phyloP scores from a whole-genome alignment of 2,113 vertebrate species.

The Grammomys dolichurus region DNA sequence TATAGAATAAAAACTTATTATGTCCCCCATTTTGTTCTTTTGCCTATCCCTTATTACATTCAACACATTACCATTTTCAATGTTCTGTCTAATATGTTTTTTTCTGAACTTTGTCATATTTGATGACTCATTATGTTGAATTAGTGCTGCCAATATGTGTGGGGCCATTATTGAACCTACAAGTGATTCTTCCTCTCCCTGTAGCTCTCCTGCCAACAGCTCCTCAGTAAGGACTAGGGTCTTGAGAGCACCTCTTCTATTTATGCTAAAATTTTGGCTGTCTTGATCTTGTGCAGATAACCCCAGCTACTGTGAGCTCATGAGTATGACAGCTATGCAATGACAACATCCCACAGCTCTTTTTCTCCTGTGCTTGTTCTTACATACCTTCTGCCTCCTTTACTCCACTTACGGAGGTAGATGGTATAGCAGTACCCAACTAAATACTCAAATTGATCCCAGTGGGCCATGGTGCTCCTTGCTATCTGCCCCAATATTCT shows the following conservation, averaged over 20 bases:
- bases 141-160: background rate
- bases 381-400: background rate
- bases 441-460: no score
- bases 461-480: no score
- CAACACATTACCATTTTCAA: background rate
- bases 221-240: background rate
- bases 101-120: background rate
- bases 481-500: no score
- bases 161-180: background rate
- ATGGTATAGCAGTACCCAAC: no score
- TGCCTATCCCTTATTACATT: background rate
- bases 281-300: background rate
- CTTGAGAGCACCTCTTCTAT: no score
- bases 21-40: background rate
- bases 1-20: background rate
- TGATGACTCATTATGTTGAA: background rate
- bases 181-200: background rate
- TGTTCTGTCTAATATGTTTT: background rate
- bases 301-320: background rate
- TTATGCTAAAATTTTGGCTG: background rate
- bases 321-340: background rate
- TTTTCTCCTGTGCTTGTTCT: background rate
- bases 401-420: background rate
- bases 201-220: no score
- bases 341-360: background rate